Evolutionary conservation across 1,140 invertebrate species (phyloP), one percentile per base, ranked within the genome.

Genomic region (Caerostris darwini): DNA sequence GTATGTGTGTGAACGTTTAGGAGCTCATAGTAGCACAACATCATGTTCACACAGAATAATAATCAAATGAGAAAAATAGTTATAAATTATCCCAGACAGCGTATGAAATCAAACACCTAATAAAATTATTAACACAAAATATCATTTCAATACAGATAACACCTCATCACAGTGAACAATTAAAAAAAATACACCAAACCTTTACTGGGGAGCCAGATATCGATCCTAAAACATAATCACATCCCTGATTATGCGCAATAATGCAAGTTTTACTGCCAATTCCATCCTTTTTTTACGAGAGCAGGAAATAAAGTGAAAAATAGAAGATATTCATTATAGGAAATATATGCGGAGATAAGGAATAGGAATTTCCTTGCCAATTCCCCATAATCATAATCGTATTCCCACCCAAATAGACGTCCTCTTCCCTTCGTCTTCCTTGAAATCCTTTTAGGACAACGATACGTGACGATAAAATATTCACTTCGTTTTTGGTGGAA

Each of bases 381-480:
- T 77, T 50, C 19, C 50, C 69, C 34, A 77, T 77, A 77, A 77
- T 34, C 50, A 4, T 77, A 77, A 77, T 50, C 69, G 69, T 34
- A 77, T 77, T 53, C 50, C 69, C 69, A 5, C 19, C 34, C 34
- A 77, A 77, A 77, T 77, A 77, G 19, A 34, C 10, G 14, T 77
- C 10, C 10, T 34, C 7, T 34, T 6, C 34, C 19, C 10, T 3
- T 4, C 3, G 19, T 71, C 69, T 34, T 12, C 19, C 69, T 12
- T 12, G 34, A 77, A 34, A 77, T 77, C 69, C 69, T 77, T 77
- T 77, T 77, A 77, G 69, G 69, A 14, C 7, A 8, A 34, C 34
- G 69, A 77, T 77, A 50, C 69, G 69, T 34, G 69, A 10, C 50
- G 69, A 77, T 77, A 53, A 77, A 77, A 77, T 77, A 77, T 77